Conservation (phyloP, 2,888 invertebrate genomes). For the Trichogramma evanescens region DNA sequence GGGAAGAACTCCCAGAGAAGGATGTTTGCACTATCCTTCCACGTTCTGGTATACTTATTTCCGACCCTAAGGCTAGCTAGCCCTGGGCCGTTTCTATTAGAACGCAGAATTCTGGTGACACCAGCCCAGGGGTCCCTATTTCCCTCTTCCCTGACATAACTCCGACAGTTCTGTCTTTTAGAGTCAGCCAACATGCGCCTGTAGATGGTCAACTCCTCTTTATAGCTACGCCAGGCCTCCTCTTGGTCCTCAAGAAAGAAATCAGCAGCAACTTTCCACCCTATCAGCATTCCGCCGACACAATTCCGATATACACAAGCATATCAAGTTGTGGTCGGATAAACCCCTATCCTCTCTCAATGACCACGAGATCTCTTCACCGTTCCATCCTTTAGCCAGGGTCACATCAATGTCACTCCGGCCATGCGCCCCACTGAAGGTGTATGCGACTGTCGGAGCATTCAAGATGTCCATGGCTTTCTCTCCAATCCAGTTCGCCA, state of each 20-base stretch:
- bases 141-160: not conserved
- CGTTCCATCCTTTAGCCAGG: not conserved
- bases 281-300: too few species aligned
- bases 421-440: conserved; percentile 11
- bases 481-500: too few species aligned
- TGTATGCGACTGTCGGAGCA: conserved; percentile 6
- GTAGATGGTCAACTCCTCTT: not conserved
- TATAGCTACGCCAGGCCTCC: not conserved
- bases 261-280: too few species aligned
- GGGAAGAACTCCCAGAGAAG: conserved; percentile 1
- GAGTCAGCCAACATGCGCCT: not conserved
- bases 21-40: not conserved
- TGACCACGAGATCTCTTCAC: not conserved
- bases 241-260: not conserved
- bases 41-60: not conserved
- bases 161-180: conserved; percentile 5
- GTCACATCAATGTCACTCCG: conserved; percentile 2
- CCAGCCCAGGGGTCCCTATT: not conserved
- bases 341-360: not conserved
- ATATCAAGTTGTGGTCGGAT: not conserved
- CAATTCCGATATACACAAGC: too few species aligned
- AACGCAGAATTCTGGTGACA: not conserved
- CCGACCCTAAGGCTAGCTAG: not conserved
- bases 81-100: not conserved
- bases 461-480: conserved; percentile 13